These are phyloP conservation scores for Drosophila vallismaia DNA, from an alignment of 2,888 invertebrate species.

Conservation along the genomic window DNA sequence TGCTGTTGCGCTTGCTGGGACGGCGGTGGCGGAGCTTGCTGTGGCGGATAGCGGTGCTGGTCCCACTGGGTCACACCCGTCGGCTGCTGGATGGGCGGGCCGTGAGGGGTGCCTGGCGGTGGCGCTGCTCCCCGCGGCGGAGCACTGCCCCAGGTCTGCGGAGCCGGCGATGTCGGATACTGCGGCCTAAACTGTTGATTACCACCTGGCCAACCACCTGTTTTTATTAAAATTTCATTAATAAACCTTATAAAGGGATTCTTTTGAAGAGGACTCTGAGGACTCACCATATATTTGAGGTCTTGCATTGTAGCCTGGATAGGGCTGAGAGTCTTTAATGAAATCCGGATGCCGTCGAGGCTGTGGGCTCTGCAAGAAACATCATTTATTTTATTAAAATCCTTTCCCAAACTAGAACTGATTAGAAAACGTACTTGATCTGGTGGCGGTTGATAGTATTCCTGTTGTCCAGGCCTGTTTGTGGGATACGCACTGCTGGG, in stretches of 20 bases:
- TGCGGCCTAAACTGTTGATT: slow-evolving; percentile 84
- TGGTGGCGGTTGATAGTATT: slow-evolving; percentile 85
- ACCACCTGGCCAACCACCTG: slow-evolving; percentile 88
- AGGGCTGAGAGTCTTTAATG: slow-evolving; percentile 89
- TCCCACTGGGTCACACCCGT: slow-evolving; percentile 83
- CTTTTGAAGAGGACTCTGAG: background rate
- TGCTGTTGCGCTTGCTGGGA: slow-evolving; percentile 82
- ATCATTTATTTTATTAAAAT: background rate
- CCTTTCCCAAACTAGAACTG: background rate
- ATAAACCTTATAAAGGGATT: background rate
- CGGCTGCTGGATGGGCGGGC: slow-evolving; percentile 82
- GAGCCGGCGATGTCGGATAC: slow-evolving; percentile 82
- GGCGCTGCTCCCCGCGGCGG: slow-evolving; percentile 82
- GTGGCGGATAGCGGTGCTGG: slow-evolving; percentile 84
- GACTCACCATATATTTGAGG: slow-evolving; percentile 88
- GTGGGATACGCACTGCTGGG: slow-evolving; percentile 83
- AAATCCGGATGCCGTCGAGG: slow-evolving; percentile 93
- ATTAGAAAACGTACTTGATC: slow-evolving; percentile 79
- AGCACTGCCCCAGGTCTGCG: slow-evolving; percentile 81
- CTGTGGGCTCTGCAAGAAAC: slow-evolving; percentile 87
- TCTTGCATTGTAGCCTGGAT: slow-evolving; percentile 87
- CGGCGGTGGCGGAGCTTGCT: slow-evolving; percentile 82
- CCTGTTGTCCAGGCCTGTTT: slow-evolving; percentile 85
- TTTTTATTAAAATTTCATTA: background rate
- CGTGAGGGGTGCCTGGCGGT: slow-evolving; percentile 79